These are phyloP conservation scores for Nycticebus coucang DNA, from an alignment of 2,113 vertebrate species.

Conservation along the genomic window DNA sequence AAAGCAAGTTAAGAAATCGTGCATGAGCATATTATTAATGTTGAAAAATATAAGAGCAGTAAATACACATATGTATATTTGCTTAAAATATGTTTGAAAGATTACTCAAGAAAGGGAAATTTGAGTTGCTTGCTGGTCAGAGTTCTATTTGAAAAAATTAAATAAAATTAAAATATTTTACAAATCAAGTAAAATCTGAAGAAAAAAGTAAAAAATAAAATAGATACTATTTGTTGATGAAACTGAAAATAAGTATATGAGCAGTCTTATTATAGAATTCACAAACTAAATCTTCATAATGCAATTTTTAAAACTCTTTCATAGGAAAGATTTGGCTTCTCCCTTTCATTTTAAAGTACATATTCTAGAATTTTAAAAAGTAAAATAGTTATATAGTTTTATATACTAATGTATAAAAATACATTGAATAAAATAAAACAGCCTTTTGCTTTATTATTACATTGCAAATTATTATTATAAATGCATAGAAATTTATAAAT, in stretches of 20 bases:
- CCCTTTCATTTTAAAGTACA: constrained; percentile 32
- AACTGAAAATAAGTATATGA: neutral
- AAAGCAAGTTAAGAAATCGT: neutral
- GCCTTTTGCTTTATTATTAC: neutral
- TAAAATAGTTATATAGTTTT: neutral
- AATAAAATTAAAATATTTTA: neutral
- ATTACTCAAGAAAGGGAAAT: neutral
- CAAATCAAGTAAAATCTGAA: constrained; percentile 13
- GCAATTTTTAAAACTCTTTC: neutral
- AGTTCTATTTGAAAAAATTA: neutral
- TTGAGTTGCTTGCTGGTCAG: neutral
- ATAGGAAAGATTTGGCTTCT: constrained; percentile 2
- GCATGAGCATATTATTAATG: neutral
- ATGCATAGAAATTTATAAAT: neutral
- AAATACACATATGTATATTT: neutral
- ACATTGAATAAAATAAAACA: neutral
- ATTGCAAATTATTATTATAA: constrained; percentile 2
- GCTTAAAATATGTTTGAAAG: neutral
- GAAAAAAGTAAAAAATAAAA: constrained; percentile 4
- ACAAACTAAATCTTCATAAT: neutral
- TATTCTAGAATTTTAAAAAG: neutral
- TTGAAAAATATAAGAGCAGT: neutral
- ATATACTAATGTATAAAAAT: neutral
- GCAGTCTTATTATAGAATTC: neutral
- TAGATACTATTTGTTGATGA: neutral